Conservation (phyloP, 2,797 vertebrate genomes). For the Lutjanus argentimaculatus region DNA sequence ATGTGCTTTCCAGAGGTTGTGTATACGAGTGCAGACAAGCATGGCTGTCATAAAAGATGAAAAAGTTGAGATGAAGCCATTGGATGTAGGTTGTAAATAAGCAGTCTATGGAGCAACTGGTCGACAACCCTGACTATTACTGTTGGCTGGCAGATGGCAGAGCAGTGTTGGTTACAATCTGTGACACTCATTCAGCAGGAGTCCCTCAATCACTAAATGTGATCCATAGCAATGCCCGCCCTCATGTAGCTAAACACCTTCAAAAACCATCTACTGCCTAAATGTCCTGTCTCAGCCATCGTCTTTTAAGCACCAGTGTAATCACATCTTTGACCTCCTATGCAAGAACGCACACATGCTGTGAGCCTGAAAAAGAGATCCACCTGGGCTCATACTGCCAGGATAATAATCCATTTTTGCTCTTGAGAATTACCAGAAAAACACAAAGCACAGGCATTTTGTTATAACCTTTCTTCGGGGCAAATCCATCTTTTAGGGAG, state of each 20-base stretch:
- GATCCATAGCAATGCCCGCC: conserved; percentile 32
- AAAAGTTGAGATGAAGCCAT: conserved; percentile 15
- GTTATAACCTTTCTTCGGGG: conserved; percentile 41
- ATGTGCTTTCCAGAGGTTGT: conserved; percentile 42
- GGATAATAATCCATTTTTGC: conserved; percentile 54
- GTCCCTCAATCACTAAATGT: conserved; percentile 29
- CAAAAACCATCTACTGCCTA: conserved; percentile 37
- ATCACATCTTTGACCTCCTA: conserved; percentile 65
- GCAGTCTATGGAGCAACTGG: conserved; percentile 9
- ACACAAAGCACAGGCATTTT: conserved; percentile 36
- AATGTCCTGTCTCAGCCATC: conserved; percentile 22
- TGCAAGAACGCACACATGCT: conserved; percentile 43
- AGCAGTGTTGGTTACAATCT: conserved; percentile 40
- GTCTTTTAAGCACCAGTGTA: conserved; percentile 44
- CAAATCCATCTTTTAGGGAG: conserved; percentile 59
- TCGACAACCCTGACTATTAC: conserved; percentile 24
- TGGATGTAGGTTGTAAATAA: conserved; percentile 32
- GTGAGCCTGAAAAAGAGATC: conserved; percentile 28
- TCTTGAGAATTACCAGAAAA: conserved; percentile 43
- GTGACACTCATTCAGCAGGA: conserved; percentile 21
- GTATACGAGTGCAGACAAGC: conserved; percentile 18
- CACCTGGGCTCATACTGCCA: conserved; percentile 35
- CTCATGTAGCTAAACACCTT: conserved; percentile 37
- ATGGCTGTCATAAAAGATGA: conserved; percentile 20
- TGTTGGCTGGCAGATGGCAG: conserved; percentile 42